Base-by-base conservation (phyloP, 2,113 vertebrate species). In the Pterocles orientalis region DNA sequence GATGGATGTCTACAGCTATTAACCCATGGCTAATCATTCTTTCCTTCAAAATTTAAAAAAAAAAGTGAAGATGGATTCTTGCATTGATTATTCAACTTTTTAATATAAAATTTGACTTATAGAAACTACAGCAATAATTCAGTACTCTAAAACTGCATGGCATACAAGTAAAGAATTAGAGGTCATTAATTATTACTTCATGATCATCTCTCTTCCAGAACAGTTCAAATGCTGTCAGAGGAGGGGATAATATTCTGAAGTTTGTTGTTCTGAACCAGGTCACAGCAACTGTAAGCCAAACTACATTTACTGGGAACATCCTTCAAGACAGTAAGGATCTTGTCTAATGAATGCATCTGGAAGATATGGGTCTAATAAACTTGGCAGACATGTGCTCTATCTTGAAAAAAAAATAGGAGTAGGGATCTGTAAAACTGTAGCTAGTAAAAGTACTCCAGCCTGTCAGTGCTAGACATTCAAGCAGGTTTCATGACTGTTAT, bases 251-350 rank as follows among this genome's bases (percentile, higher is more conserved):
- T 20, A 12, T 50, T 82, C 56, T 92, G 71, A 95, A 82, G 47
- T 62, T 86, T 97, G 76, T 82, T 94, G 79, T 73, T 92, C 80
- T 88, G 73, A 94, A 95, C 95, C 87, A 92, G 69, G 75, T 85
- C 87, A 93, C 70, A 84, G 72, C 14, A 91, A 75, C 53, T 90
- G 47, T 34, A 92, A 94, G 93, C 83, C 94, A 97, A 95, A 89
- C 66, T 88, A 23, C 66, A 47, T 78, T 95, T 50, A 71, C 70
- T 91, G 90, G 92, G 58, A 96, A 97, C 90, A 94, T 88, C 90
- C 92, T 95, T 94, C 47, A 70, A 94, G 87, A 83, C 92, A 95
- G 94, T 95, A 97, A 90, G 89, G 87, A 82, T 92, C 79, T 92
- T 92, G 92, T 85, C 50, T 97, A 92, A 96, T 85, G 62, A 96